Conservation (phyloP, 2,113 vertebrate species). For the Rhombomys opimus region DNA sequence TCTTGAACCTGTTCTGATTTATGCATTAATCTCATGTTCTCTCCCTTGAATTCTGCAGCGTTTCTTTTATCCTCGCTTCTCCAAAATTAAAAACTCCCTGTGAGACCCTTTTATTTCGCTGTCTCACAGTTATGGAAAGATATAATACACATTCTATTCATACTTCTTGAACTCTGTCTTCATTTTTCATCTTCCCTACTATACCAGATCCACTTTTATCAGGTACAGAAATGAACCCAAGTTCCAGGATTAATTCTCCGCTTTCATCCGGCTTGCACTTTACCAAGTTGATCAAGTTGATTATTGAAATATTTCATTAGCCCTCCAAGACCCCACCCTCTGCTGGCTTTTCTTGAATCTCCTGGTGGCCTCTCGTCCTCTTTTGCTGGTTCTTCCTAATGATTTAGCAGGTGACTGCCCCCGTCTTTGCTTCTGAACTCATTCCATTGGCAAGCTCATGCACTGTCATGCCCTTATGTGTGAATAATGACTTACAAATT, state of each 20-base stretch:
- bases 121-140: neutral
- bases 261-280: slow-evolving; percentile 2
- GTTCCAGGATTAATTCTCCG: neutral
- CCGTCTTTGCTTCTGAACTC: neutral
- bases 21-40: neutral
- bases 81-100: neutral
- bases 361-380: neutral
- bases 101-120: neutral
- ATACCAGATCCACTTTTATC: neutral
- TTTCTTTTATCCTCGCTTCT: neutral
- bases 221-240: neutral
- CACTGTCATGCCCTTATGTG: neutral
- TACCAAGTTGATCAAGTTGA: neutral
- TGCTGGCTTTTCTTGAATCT: neutral
- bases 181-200: neutral
- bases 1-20: neutral
- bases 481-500: neutral
- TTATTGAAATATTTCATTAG: neutral
- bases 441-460: neutral
- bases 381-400: neutral
- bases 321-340: neutral
- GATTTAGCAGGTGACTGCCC: neutral
- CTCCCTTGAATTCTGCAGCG: neutral
- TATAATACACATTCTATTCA: neutral
- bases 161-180: neutral